Conservation (phyloP, 2,888 invertebrate genomes). For the Drosophila cognata region DNA sequence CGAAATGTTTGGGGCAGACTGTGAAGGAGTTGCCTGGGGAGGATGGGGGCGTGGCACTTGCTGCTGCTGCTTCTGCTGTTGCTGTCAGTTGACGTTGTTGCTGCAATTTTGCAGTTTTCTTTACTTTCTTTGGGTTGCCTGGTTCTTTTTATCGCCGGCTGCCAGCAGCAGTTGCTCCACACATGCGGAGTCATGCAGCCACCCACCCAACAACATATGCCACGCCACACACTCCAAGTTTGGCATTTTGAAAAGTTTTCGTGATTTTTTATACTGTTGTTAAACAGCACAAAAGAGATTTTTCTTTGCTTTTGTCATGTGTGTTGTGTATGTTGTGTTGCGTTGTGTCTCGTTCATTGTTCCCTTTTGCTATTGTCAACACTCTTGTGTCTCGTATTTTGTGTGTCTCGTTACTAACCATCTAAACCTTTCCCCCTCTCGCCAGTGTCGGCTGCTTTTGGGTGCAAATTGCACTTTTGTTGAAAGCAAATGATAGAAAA, state of each 20-base stretch:
- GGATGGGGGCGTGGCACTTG: conserved; percentile 2
- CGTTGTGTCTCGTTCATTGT: conserved; percentile 45
- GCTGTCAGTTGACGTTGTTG: conserved; percentile 55
- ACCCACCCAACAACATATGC: conserved; percentile 59
- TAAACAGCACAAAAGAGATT: conserved; percentile 70
- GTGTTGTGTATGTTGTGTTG: conserved; percentile 2
- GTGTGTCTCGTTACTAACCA: conserved; percentile 48
- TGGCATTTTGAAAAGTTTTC: conserved; percentile 68
- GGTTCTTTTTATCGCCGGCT: conserved; percentile 65
- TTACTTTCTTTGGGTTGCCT: conserved; percentile 58
- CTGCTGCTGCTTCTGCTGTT: conserved; percentile 9
- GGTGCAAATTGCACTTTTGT: conserved; percentile 82
- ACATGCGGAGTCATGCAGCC: neutral
- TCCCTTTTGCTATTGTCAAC: conserved; percentile 72
- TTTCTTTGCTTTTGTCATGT: conserved; percentile 68
- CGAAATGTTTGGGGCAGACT: conserved; percentile 42
- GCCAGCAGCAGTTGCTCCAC: conserved; percentile 35
- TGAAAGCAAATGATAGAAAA: conserved; percentile 74
- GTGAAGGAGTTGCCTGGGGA: conserved; percentile 16
- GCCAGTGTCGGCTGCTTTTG: conserved; percentile 63
- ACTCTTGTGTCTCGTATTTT: conserved; percentile 57
- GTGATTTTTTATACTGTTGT: conserved; percentile 68
- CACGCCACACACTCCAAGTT: conserved; percentile 62
- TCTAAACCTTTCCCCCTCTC: neutral
- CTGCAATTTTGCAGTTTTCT: conserved; percentile 74